phyloP scores from a whole-genome alignment of 2,113 vertebrate genomes.

The Athene noctua region DNA sequence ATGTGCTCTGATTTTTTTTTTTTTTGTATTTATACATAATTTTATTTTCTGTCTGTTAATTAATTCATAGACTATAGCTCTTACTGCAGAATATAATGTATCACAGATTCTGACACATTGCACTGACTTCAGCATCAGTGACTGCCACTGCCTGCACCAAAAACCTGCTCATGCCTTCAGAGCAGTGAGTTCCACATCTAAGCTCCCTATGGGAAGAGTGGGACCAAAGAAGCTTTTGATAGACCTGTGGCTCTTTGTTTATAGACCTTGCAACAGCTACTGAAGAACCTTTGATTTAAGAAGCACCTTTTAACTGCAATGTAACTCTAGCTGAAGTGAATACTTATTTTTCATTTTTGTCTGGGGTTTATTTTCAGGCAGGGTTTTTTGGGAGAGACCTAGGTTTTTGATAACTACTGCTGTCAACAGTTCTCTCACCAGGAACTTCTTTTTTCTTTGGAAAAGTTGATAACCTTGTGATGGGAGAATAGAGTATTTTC shows the following conservation, averaged over 20 bases:
- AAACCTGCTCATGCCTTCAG: not conserved
- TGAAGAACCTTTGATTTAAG: constrained; percentile 7
- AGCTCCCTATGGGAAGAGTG: not conserved
- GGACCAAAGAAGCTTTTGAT: not conserved
- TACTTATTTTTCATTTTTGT: not conserved
- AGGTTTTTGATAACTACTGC: not conserved
- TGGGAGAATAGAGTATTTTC: not conserved
- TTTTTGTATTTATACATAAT: not conserved
- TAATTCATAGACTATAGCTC: not conserved
- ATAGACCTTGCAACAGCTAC: not conserved
- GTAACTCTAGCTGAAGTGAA: not conserved
- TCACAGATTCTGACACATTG: not conserved
- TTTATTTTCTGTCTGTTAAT: not conserved
- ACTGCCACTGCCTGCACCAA: not conserved
- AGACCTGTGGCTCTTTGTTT: not conserved
- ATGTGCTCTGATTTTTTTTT: not conserved
- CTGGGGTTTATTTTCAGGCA: not conserved
- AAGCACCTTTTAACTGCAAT: not conserved
- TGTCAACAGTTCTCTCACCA: not conserved
- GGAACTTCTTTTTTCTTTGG: not conserved
- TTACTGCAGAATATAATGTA: not conserved
- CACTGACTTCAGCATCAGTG: not conserved
- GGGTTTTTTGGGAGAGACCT: not conserved
- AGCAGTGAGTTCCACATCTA: not conserved
- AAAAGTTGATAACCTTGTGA: not conserved